Percentiles rank a stretch among this genome's conserved stretches.
Conservation (phyloP, 1,140 invertebrate genomes). For the Atta texana region DNA sequence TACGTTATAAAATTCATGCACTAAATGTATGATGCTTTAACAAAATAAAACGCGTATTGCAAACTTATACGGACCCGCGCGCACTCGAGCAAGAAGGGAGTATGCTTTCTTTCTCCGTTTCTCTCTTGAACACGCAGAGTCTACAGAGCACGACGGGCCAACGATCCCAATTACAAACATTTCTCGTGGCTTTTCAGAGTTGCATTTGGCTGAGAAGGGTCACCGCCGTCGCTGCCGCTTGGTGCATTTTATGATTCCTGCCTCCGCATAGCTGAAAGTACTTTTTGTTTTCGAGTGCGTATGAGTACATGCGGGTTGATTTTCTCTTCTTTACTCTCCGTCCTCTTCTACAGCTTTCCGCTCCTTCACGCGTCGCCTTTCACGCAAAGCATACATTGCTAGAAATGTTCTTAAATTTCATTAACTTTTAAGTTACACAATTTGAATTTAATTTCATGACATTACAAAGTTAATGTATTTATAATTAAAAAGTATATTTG, state of each 20-base stretch:
- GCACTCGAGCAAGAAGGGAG: conserved; percentile 65
- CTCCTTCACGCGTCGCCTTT: conserved; percentile 60
- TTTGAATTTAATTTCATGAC: no score
- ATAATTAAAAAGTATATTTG: no score
- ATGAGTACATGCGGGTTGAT: conserved; percentile 79
- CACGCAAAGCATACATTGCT: background rate
- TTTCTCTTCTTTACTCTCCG: conserved; percentile 66
- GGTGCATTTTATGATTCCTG: conserved; percentile 73
- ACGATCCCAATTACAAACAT: conserved; percentile 85
- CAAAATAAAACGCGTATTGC: conserved; percentile 41
- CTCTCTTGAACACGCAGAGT: conserved; percentile 60
- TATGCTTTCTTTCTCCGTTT: conserved; percentile 41
- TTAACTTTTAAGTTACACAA: no score
- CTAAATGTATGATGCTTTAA: background rate
- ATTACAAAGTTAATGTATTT: no score
- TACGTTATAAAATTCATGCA: background rate
- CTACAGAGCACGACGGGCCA: conserved; percentile 71
- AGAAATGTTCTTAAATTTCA: no score
- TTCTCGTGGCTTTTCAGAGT: conserved; percentile 80
- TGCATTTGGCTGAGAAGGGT: conserved; percentile 76
- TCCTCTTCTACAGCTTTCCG: conserved; percentile 27
- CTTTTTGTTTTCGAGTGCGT: conserved; percentile 78
- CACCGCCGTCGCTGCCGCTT: conserved; percentile 34
- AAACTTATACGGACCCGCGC: conserved; percentile 50
- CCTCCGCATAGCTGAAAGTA: conserved; percentile 77